A percentile compares a stretch with the other conserved stretches of the same genome.
These are phyloP conservation scores for Lepidonotus clava DNA, from an alignment of 2,888 invertebrate genomes.

Conservation along the genomic window DNA sequence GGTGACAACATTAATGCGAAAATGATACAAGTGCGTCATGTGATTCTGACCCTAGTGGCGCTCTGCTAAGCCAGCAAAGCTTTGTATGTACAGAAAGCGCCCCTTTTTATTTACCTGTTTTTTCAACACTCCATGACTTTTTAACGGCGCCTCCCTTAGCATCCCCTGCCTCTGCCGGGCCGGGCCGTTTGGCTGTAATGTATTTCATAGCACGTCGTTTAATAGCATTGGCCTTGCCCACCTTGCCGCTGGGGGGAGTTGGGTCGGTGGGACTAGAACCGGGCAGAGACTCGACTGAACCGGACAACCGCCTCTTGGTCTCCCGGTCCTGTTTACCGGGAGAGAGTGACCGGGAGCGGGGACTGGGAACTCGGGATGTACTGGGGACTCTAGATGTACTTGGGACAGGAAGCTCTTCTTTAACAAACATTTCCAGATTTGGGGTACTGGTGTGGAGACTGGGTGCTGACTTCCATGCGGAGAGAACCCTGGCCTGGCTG, in stretches of 20 bases:
- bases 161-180: background rate
- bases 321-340: background rate
- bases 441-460: no score
- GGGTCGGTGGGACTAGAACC: background rate
- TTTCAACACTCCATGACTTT: background rate
- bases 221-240: background rate
- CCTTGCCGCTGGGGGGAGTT: background rate
- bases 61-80: no score
- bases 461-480: no score
- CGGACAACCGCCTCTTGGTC: background rate
- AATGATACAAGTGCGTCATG: no score
- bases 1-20: no score
- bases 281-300: constrained; percentile 10
- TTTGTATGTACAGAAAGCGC: no score
- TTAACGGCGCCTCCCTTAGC: background rate
- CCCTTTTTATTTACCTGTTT: constrained; percentile 23
- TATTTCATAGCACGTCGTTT: constrained; percentile 34
- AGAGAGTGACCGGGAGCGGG: constrained; percentile 3
- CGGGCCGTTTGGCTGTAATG: background rate
- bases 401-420: background rate
- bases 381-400: background rate
- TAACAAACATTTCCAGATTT: no score
- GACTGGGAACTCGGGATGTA: no score
- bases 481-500: background rate
- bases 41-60: no score